Conservation (phyloP, 2,113 vertebrate genomes). For the Hucho hucho region DNA sequence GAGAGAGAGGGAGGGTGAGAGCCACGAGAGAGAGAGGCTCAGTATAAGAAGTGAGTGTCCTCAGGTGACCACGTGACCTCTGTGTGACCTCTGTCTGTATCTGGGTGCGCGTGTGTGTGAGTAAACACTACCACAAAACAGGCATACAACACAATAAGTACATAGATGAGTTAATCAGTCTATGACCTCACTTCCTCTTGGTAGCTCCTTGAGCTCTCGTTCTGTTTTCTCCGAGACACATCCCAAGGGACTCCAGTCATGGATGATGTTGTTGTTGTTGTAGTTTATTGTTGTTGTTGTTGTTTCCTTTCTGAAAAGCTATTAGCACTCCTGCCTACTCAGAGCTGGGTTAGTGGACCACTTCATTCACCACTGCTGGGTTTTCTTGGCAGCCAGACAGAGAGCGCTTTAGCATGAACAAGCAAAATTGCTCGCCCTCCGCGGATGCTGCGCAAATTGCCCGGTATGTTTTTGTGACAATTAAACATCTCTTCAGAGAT, state of each 20-base stretch:
- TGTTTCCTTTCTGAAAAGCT: conserved; percentile 57
- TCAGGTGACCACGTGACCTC: too few species aligned
- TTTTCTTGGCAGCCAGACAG: conserved; percentile 54
- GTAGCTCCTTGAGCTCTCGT: background rate
- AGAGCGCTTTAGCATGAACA: conserved; percentile 43
- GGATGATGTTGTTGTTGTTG: conserved; percentile 48
- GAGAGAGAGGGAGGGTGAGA: too few species aligned
- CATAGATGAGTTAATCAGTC: too few species aligned
- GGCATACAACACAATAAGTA: too few species aligned
- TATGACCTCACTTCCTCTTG: too few species aligned
- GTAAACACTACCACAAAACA: too few species aligned
- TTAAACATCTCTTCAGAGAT: conserved; percentile 48
- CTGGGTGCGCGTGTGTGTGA: background rate
- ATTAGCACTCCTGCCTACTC: conserved; percentile 48
- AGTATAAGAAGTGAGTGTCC: too few species aligned
- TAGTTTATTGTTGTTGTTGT: conserved; percentile 47
- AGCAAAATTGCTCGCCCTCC: conserved; percentile 48
- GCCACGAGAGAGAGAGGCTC: too few species aligned
- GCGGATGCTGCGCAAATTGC: conserved; percentile 50
- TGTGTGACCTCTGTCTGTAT: conserved; percentile 3
- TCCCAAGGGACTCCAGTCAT: conserved; percentile 55
- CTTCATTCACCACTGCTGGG: conserved; percentile 55
- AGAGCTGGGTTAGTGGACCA: conserved; percentile 54
- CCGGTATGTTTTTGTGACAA: conserved; percentile 42
- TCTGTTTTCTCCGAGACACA: conserved; percentile 26